phyloP scores from a whole-genome alignment of 2,113 vertebrate genomes.

The Ammodramus savannarum region DNA sequence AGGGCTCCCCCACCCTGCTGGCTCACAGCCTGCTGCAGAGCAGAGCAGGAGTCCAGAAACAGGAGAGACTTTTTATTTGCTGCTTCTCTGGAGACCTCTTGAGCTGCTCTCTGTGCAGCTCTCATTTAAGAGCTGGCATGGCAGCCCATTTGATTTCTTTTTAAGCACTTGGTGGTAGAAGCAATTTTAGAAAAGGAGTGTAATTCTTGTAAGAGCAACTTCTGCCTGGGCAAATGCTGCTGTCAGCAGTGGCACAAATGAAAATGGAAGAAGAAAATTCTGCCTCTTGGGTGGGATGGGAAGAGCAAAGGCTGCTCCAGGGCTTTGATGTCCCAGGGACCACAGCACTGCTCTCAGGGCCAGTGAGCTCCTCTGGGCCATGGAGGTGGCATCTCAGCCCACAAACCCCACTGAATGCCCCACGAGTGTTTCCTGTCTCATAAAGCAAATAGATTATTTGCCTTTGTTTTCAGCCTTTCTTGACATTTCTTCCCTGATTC shows the following conservation, averaged over 20 bases:
- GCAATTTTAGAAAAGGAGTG: background rate
- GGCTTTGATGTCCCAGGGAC: background rate
- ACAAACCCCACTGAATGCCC: background rate
- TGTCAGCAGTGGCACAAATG: background rate
- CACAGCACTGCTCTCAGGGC: accelerated
- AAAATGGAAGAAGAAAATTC: background rate
- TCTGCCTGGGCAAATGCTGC: background rate
- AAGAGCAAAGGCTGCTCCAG: background rate
- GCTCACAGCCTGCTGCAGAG: background rate
- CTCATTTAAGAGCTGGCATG: background rate
- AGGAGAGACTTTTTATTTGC: background rate
- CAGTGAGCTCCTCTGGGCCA: background rate
- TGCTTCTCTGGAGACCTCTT: slow-evolving; percentile 17
- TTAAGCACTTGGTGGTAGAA: background rate
- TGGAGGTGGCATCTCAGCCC: background rate
- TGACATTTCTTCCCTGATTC: background rate
- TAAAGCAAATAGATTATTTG: background rate
- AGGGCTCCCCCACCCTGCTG: background rate
- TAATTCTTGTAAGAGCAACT: background rate
- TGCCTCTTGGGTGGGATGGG: background rate
- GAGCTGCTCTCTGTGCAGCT: background rate
- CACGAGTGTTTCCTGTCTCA: background rate
- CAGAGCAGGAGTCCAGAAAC: background rate
- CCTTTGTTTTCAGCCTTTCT: background rate
- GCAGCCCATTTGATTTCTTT: background rate